Evolutionary conservation across 2,888 invertebrate genomes (phyloP).

Genomic region (Phalera bucephala): DNA sequence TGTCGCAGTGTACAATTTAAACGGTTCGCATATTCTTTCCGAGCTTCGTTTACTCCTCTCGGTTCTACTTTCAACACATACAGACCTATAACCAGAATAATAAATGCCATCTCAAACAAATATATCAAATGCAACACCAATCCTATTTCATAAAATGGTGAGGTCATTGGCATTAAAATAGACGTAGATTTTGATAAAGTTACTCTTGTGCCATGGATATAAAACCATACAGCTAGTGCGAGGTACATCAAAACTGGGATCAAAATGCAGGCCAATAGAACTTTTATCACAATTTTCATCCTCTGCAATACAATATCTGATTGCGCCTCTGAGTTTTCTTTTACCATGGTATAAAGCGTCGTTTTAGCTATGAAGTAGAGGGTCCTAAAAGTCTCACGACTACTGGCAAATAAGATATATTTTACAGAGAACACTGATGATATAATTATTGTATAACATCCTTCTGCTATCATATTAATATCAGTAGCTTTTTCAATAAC

Average conservation of each 20-base stretch:
- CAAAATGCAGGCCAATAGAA: constrained; percentile 30
- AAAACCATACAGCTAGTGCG: constrained; percentile 12
- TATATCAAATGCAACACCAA: constrained; percentile 50
- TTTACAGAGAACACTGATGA: constrained; percentile 39
- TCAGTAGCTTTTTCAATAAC: constrained; percentile 39
- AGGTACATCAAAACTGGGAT: constrained; percentile 43
- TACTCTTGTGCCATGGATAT: constrained; percentile 35
- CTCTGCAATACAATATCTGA: constrained; percentile 27
- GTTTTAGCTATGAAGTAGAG: constrained; percentile 50
- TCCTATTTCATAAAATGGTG: constrained; percentile 57
- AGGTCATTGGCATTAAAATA: constrained; percentile 55
- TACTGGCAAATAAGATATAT: constrained; percentile 39
- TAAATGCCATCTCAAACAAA: constrained; percentile 41
- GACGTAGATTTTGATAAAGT: constrained; percentile 53
- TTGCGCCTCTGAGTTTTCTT: constrained; percentile 27
- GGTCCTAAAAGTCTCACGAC: constrained; percentile 36
- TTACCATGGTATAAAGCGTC: constrained; percentile 38
- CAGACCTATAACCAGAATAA: constrained; percentile 45
- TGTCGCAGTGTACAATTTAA: constrained; percentile 41
- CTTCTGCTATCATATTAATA: constrained; percentile 45
- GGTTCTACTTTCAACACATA: constrained; percentile 38
- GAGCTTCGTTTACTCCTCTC: constrained; percentile 22
- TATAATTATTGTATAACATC: constrained; percentile 48
- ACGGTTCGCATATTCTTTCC: constrained; percentile 35
- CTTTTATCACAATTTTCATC: constrained; percentile 30